These are phyloP conservation scores for Arge pagana DNA, from an alignment of 2,888 invertebrate genomes.

Conservation along the genomic window DNA sequence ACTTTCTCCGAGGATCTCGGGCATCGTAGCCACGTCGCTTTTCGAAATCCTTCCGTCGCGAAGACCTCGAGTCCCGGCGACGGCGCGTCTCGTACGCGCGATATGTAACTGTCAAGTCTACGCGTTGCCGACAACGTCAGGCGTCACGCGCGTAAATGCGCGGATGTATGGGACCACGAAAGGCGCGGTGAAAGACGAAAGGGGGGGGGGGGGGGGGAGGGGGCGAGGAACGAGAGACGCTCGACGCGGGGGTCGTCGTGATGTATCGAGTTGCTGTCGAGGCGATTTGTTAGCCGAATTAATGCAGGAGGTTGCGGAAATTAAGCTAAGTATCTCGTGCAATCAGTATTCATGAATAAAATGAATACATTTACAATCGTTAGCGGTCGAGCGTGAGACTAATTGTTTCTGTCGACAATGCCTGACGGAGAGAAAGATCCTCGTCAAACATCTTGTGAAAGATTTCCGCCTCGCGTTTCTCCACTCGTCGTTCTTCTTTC, in stretches of 20 bases:
- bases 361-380: conserved; percentile 25
- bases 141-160: conserved; percentile 10
- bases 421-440: not conserved
- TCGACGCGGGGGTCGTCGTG: conserved; percentile 6
- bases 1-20: too few species aligned
- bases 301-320: conserved; percentile 22
- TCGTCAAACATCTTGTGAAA: conserved; percentile 5
- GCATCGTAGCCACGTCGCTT: too few species aligned
- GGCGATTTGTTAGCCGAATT: conserved; percentile 22
- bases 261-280: conserved; percentile 20
- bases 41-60: too few species aligned
- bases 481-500: conserved; percentile 8
- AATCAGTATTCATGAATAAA: conserved; percentile 25
- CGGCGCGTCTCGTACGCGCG: too few species aligned
- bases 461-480: not conserved
- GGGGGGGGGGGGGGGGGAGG: not conserved
- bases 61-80: too few species aligned
- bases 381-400: conserved; percentile 19
- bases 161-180: not conserved
- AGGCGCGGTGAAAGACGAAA: not conserved
- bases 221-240: too few species aligned
- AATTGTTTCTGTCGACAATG: conserved; percentile 18
- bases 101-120: conserved; percentile 13
- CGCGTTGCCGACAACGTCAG: conserved; percentile 14
- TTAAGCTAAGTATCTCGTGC: conserved; percentile 24